Percentiles rank a stretch among this genome's conserved stretches.
These are phyloP conservation scores for fruit fly (Drosophila melanogaster) DNA, from an alignment of 1,140 invertebrate genomes.

Conservation along the genomic window DNA sequence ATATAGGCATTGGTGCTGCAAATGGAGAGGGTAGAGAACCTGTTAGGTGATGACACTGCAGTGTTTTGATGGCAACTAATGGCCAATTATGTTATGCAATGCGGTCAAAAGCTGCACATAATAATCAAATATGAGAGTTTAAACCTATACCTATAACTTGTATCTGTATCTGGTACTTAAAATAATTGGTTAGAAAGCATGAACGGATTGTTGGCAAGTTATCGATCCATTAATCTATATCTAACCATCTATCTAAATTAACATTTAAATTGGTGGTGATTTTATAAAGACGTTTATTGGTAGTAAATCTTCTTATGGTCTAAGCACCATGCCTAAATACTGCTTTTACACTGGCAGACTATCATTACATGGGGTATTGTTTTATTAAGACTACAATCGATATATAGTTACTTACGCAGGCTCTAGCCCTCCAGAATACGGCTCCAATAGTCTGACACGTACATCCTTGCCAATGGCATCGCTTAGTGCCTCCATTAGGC, in stretches of 20 bases:
- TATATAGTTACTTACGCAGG: constrained; percentile 87
- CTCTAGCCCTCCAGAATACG: constrained; percentile 87
- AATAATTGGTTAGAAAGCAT: no score
- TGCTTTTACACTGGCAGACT: no score
- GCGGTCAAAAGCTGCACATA: not conserved
- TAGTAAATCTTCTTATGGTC: no score
- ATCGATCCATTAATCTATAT: no score
- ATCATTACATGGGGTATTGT: no score
- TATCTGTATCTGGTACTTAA: not conserved
- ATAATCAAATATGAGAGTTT: not conserved
- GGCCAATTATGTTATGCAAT: constrained; percentile 6
- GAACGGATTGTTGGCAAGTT: no score
- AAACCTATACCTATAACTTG: not conserved
- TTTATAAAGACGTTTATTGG: no score
- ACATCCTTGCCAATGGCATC: constrained; percentile 91
- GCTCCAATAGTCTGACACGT: constrained; percentile 90
- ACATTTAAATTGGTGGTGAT: no score
- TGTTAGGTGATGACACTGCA: constrained; percentile 7
- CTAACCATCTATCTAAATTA: no score
- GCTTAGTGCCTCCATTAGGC: constrained; percentile 89
- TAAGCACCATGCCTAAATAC: no score
- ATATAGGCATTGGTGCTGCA: constrained; percentile 92
- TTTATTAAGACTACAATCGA: no score
- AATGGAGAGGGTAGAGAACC: constrained; percentile 16
- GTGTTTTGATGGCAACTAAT: constrained; percentile 5